These are phyloP conservation scores for Druceiella hillmani DNA, from an alignment of 2,888 invertebrate genomes.

Conservation along the genomic window DNA sequence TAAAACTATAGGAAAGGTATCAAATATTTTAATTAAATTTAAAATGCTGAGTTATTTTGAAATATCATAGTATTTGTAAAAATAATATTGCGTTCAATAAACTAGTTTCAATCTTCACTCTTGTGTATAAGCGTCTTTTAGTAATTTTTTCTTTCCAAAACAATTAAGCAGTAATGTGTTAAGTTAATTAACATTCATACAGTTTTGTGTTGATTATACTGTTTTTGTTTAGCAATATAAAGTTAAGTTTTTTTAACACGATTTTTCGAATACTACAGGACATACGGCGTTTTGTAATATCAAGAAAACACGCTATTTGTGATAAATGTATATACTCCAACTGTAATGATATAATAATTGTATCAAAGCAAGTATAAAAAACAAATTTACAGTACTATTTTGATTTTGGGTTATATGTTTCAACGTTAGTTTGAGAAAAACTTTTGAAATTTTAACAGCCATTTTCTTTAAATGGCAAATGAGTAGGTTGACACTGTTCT, in stretches of 20 bases:
- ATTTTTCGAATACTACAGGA: slow-evolving; percentile 1
- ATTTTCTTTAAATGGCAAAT: slow-evolving; percentile 8
- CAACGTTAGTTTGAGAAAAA: neutral
- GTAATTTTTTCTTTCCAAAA: too few species aligned
- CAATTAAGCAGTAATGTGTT: slow-evolving; percentile 3
- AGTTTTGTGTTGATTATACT: neutral
- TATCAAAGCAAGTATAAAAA: slow-evolving; percentile 1
- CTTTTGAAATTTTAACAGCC: slow-evolving; percentile 1
- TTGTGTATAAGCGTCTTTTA: too few species aligned
- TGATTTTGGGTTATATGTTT: neutral
- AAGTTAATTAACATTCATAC: slow-evolving; percentile 3
- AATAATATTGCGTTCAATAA: too few species aligned
- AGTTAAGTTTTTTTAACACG: slow-evolving; percentile 4
- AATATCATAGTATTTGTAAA: too few species aligned
- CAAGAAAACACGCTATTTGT: too few species aligned
- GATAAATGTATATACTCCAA: neutral
- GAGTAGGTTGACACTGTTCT: slow-evolving; percentile 9
- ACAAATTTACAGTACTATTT: slow-evolving; percentile 2
- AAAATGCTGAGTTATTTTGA: too few species aligned
- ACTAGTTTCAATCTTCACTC: too few species aligned
- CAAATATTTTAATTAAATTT: too few species aligned
- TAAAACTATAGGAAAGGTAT: too few species aligned
- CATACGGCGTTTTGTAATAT: too few species aligned
- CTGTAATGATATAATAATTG: slow-evolving; percentile 5
- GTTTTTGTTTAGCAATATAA: slow-evolving; percentile 4